Conservation (phyloP, 2,888 invertebrate species). For the Lottia gigantea region DNA sequence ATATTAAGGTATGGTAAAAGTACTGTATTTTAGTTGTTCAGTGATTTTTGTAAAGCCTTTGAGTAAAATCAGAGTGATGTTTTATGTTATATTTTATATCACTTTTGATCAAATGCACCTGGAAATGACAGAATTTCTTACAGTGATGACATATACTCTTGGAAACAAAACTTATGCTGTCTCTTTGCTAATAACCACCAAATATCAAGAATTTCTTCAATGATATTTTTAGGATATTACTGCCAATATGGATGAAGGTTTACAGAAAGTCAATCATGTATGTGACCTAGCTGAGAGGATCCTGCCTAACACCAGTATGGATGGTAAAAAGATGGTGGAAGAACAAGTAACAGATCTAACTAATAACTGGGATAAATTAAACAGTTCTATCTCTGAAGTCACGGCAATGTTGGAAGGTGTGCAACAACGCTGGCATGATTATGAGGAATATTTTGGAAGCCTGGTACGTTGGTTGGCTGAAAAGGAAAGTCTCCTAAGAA, state of each 20-base stretch:
- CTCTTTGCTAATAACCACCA: too few relatives aligned
- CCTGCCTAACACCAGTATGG: constrained; percentile 51
- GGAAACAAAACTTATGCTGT: too few relatives aligned
- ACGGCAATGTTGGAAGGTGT: constrained; percentile 83
- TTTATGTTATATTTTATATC: too few relatives aligned
- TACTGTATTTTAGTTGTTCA: too few relatives aligned
- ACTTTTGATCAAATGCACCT: too few relatives aligned
- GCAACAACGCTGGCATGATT: constrained; percentile 84
- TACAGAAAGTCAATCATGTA: constrained; percentile 81
- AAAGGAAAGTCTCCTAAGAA: constrained; percentile 78
- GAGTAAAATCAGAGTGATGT: too few relatives aligned
- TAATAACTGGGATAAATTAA: constrained; percentile 90
- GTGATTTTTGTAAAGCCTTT: too few relatives aligned
- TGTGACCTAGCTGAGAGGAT: constrained; percentile 62
- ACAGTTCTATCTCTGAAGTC: constrained; percentile 87
- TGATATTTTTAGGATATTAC: constrained; percentile 65
- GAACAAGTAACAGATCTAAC: constrained; percentile 72
- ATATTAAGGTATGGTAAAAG: constrained; percentile 74
- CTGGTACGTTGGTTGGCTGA: constrained; percentile 83
- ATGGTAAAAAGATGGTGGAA: constrained; percentile 57
- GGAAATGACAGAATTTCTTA: too few relatives aligned
- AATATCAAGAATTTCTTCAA: not conserved
- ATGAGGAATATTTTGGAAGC: constrained; percentile 80
- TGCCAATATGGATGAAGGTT: constrained; percentile 72
- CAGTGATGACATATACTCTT: too few relatives aligned